These are phyloP conservation scores for Zosterops japonicus DNA, from an alignment of 2,113 vertebrate genomes.

Conservation along the genomic window DNA sequence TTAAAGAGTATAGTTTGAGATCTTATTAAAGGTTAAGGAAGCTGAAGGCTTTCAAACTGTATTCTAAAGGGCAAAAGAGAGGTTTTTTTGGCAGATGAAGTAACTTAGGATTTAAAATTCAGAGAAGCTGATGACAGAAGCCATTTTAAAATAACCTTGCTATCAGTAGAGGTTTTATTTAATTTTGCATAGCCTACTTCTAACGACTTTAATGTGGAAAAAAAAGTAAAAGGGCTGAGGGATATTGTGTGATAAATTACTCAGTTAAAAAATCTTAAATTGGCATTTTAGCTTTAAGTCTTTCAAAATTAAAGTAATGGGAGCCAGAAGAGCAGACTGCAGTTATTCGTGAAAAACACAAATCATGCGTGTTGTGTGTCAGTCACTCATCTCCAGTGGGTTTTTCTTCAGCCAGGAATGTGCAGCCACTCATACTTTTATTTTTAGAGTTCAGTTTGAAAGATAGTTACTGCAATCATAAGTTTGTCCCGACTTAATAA, in stretches of 20 bases:
- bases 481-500: constrained; percentile 5
- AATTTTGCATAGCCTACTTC: constrained; percentile 33
- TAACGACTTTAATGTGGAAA: neutral
- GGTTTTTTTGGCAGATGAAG: neutral
- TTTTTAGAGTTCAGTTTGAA: constrained; percentile 42
- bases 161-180: constrained; percentile 9
- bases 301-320: neutral
- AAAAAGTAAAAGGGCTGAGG: neutral
- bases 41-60: constrained; percentile 31
- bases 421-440: constrained; percentile 40
- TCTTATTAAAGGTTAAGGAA: constrained; percentile 52
- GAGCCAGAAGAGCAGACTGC: neutral
- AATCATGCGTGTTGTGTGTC: neutral
- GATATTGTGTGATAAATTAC: neutral
- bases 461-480: neutral
- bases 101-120: constrained; percentile 66
- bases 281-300: neutral
- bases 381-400: neutral
- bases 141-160: constrained; percentile 70
- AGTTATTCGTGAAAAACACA: neutral
- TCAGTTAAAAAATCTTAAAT: neutral
- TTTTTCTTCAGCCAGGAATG: constrained; percentile 17
- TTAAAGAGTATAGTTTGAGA: neutral
- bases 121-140: constrained; percentile 58
- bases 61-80: constrained; percentile 14